Evolutionary conservation across 2,113 vertebrate genomes (phyloP), one percentile per base, ranked within the genome.

Genomic region (Echinops telfairi): DNA sequence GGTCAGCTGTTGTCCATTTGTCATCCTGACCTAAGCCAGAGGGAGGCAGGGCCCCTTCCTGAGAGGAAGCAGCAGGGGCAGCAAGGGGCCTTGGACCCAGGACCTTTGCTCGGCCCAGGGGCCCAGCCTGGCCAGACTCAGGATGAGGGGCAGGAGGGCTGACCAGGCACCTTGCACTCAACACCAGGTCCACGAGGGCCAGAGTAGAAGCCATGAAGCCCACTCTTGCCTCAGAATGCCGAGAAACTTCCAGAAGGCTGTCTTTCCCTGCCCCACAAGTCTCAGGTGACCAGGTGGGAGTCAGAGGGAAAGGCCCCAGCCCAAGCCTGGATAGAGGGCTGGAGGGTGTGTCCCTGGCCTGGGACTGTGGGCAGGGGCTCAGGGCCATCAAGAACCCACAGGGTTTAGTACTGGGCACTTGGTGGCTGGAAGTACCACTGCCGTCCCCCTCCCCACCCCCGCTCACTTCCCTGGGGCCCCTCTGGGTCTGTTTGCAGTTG

Each of bases 31-130:
- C 88, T 73, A 60, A 86, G 93, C 92, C 94, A 94, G 93, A 92
- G 94, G 91, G 83, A 96, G 97, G 96, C 95, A 95, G 80, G 88
- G 92, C 83, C 81, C 83, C 92, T 97, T 96, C 95, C 22, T 97
- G 97, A 98, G 96, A 98, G 97, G 98, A 98, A 97, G 29, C 79
- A 12, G 15, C 3, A 29, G 36, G 78, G 88, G 31, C 66, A 23
- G 88, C 2, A 16, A 79, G 75, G 73, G 91, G 89, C 86, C 93
- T 93, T 95, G 94, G 90, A 38, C n/a, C 4, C 71, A 0, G 70
- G 68, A 68, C 22, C 94, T 85, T 43, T 64, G 84, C 86, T 71
- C 33, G 6, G 94, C 60, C 47, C 1, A 38, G 3, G 2, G 0
- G 68, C 40, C 68, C 75, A 19, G 73, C 33, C n/a, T 66, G 36